Base-by-base conservation (phyloP, 2,888 invertebrate species). In the Acleris holmiana region DNA sequence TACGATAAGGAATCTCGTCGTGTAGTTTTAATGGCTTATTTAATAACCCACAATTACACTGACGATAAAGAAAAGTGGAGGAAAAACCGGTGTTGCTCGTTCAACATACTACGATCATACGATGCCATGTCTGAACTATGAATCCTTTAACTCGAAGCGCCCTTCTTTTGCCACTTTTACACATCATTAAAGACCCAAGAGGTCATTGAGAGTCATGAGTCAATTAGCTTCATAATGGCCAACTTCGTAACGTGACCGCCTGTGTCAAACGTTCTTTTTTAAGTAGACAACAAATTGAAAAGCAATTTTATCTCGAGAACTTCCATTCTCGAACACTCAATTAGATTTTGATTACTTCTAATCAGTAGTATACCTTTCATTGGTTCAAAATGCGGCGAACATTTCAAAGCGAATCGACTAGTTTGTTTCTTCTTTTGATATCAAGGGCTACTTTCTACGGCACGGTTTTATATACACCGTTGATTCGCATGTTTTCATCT, bases 201-300 rank as follows among this genome's bases (percentile, higher is more conserved):
- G 86, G 72, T 90, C 88, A 88, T 50, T 56, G 70, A n/a, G 70
- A 76, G 80, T 73, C 80, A 83, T 74, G 77, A 82, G 87, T 85
- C 85, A 89, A 89, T 87, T 90, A 80, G 78, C 77, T 78, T 74
- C 75, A 75, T 65, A 73, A 73, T 77, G 76, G 72, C 69, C 71
- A 70, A 49, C 58, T 58, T 21, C 25, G 35, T 48, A 47, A 15
- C 25, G 35, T 48, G 51, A 15, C 56, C 15, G 46, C 66, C 46
- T 56, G 53, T 51, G 47, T 53, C 47, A 64, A 59, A 56, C 40
- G 44, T 17, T 44, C 56, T 50, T 18, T 54, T 50, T 17, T 51
- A 35, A 23, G 10, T 29, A 35, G 35, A 35, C 13, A 40, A 49
- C 41, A 62, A 49, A 55, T 25, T 41, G 35, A 25, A 29, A 18